phyloP scores from a whole-genome alignment of 2,113 vertebrate genomes.

The Penelope pileata region DNA sequence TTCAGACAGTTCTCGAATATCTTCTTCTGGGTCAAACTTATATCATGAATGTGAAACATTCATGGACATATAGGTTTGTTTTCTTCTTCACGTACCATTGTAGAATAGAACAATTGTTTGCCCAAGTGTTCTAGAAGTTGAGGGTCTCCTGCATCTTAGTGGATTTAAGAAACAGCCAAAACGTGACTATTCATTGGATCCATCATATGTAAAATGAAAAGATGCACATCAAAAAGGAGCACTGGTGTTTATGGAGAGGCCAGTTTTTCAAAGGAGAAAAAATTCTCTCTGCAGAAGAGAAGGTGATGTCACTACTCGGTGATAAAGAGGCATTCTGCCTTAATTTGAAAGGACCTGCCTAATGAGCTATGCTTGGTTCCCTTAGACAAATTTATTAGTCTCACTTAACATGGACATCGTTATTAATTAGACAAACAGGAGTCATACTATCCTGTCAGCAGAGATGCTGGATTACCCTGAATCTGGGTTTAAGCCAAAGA shows the following conservation, averaged over 20 bases:
- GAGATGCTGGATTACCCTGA: slow-evolving; percentile 19
- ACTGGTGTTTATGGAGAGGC: neutral
- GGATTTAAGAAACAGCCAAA: neutral
- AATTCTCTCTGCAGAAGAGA: neutral
- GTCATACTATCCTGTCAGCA: slow-evolving; percentile 30
- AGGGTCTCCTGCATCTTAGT: neutral
- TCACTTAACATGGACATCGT: slow-evolving; percentile 43
- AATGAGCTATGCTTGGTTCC: slow-evolving; percentile 44
- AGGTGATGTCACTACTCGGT: neutral
- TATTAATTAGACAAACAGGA: slow-evolving; percentile 59
- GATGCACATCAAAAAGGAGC: neutral
- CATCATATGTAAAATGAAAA: neutral
- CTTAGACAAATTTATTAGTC: slow-evolving; percentile 53
- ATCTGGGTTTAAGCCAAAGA: slow-evolving; percentile 3
- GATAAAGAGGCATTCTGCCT: slow-evolving; percentile 22
- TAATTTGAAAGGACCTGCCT: slow-evolving; percentile 51
- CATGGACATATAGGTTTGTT: neutral
- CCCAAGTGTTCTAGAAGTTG: neutral
- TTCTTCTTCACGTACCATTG: neutral
- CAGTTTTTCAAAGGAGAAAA: neutral
- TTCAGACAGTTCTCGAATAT: neutral
- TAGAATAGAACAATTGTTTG: neutral
- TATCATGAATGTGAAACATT: neutral
- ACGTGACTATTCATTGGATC: neutral
- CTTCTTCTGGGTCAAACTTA: neutral